phyloP scores from a whole-genome alignment of 37 sponge, comb jelly and placozoan genomes.

The Geodia barretti region DNA sequence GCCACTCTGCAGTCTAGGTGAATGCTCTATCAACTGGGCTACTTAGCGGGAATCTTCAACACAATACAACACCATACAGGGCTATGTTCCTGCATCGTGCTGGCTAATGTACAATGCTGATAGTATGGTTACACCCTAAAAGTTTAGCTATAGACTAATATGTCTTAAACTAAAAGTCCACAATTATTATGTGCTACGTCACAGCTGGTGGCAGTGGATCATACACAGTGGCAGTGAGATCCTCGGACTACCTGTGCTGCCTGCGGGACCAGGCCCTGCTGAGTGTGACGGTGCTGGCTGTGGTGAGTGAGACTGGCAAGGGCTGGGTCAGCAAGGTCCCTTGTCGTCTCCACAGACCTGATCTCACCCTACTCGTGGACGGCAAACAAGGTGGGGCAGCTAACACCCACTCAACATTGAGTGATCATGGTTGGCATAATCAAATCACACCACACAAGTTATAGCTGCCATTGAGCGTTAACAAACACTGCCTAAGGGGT shows the following conservation, averaged over 20 bases:
- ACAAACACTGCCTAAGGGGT: background rate
- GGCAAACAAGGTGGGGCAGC: conserved; percentile 17
- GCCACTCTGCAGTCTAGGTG: background rate
- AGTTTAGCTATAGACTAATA: too few species aligned
- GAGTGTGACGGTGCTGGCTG: conserved; percentile 22
- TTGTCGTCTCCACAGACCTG: conserved; percentile 8
- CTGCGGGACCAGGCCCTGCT: conserved; percentile 44
- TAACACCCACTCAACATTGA: background rate
- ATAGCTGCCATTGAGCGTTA: too few species aligned
- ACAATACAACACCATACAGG: too few species aligned
- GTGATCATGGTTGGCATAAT: background rate
- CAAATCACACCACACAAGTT: too few species aligned
- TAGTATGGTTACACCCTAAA: too few species aligned
- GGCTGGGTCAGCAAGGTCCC: conserved; percentile 29
- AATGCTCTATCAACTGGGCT: background rate
- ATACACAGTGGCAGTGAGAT: background rate
- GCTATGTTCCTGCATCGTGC: too few species aligned
- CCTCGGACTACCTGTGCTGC: conserved; percentile 11
- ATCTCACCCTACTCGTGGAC: conserved; percentile 8
- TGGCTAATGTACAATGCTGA: too few species aligned
- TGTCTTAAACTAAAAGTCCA: too few species aligned
- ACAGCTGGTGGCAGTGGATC: background rate
- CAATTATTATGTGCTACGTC: background rate
- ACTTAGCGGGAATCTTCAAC: too few species aligned
- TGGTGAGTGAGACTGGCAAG: conserved; percentile 27